Evolutionary conservation across 2,888 invertebrate species (phyloP).

Genomic region (Alviniconcha strummeri): DNA sequence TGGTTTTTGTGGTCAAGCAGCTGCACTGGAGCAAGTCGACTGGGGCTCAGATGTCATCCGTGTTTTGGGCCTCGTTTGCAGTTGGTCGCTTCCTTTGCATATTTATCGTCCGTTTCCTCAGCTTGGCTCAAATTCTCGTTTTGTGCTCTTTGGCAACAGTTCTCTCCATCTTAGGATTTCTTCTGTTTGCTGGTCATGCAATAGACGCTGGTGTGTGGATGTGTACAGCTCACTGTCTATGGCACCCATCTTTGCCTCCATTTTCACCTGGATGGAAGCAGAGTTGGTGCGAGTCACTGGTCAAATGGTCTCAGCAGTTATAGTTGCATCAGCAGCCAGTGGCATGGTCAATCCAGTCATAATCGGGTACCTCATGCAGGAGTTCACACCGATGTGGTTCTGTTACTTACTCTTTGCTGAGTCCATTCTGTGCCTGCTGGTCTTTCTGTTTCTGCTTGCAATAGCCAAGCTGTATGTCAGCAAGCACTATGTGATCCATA

Average conservation of each 20-base stretch:
- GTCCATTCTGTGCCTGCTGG: constrained; percentile 50
- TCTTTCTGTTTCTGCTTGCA: constrained; percentile 47
- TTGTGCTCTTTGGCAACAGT: constrained; percentile 25
- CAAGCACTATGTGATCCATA: constrained; percentile 9
- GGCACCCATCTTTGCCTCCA: constrained; percentile 72
- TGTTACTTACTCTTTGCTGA: constrained; percentile 62
- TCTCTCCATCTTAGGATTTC: constrained; percentile 48
- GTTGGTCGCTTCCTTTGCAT: constrained; percentile 69
- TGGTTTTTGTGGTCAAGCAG: constrained; percentile 67
- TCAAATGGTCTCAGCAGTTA: constrained; percentile 68
- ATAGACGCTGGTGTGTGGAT: constrained; percentile 54
- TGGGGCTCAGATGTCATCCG: constrained; percentile 67
- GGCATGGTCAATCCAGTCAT: constrained; percentile 69
- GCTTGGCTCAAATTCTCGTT: constrained; percentile 50
- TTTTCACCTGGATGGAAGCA: constrained; percentile 71
- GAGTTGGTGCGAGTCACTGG: constrained; percentile 71
- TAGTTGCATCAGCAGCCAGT: constrained; percentile 69
- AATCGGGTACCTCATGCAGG: constrained; percentile 67
- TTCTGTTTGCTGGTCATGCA: constrained; percentile 46
- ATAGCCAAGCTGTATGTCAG: constrained; percentile 13
- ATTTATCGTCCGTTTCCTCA: constrained; percentile 66
- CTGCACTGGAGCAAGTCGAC: constrained; percentile 61
- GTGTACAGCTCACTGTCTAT: constrained; percentile 68
- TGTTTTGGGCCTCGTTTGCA: constrained; percentile 74
- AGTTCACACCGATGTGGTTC: constrained; percentile 63